Evolutionary conservation across 2,113 vertebrate species (phyloP).

Genomic region (Catagonus wagneri): DNA sequence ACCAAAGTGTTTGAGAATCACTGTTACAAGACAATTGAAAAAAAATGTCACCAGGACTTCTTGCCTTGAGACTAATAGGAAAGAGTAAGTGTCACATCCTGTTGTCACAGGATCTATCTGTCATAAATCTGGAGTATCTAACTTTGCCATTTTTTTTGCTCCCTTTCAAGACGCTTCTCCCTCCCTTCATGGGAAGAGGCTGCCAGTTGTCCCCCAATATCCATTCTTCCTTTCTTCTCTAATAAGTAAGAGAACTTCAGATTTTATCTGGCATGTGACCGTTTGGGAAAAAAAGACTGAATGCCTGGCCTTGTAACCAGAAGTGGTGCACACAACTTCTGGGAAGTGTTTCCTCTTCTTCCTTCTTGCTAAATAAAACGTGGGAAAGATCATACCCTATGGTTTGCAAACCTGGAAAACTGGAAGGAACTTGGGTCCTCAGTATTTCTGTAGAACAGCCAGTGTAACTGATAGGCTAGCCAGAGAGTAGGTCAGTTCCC

Average conservation of each 20-base stretch:
- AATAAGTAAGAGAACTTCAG: not conserved
- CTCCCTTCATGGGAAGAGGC: not conserved
- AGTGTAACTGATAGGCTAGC: no score
- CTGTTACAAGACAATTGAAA: not conserved
- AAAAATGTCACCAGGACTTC: not conserved
- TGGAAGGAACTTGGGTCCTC: not conserved
- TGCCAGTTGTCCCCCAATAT: not conserved
- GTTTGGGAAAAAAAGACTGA: not conserved
- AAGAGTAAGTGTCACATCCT: not conserved
- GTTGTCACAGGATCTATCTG: not conserved
- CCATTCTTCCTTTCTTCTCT: not conserved
- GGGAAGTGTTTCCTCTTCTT: not conserved
- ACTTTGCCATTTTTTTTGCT: not conserved
- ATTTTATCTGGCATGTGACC: not conserved
- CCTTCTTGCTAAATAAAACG: not conserved
- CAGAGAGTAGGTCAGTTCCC: no score
- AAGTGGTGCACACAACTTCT: not conserved
- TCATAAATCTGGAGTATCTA: not conserved
- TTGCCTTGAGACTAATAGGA: not conserved
- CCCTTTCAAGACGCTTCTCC: not conserved
- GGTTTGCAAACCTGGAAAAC: not conserved
- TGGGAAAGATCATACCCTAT: not conserved
- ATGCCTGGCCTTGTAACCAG: not conserved
- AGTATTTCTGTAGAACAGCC: not conserved
- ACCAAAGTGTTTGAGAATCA: not conserved